A percentile compares a stretch with the other conserved stretches of the same genome.
Evolutionary conservation across 2,888 invertebrate species (phyloP).

Genomic region (Lingula anatina): DNA sequence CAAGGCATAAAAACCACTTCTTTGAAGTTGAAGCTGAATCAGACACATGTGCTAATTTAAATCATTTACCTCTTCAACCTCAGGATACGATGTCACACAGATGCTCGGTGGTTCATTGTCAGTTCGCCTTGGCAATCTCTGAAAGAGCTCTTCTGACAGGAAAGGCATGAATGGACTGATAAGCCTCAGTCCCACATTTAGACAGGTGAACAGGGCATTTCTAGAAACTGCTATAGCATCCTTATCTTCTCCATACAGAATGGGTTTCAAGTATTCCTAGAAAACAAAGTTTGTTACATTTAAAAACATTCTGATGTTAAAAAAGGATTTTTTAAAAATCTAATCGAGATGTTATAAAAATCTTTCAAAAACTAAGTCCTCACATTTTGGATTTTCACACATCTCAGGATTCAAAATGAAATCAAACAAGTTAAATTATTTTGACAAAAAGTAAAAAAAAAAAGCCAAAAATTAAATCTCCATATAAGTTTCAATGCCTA

Average conservation of each 20-base stretch:
- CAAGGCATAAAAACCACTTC: no score
- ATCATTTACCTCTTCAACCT: conserved; percentile 44
- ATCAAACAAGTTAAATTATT: no score
- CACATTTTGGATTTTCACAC: no score
- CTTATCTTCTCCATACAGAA: conserved; percentile 61
- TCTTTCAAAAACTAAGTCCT: no score
- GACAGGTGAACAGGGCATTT: conserved; percentile 71
- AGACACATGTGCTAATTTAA: neutral
- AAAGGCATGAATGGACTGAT: conserved; percentile 98
- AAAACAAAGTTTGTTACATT: no score
- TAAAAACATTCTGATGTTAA: no score
- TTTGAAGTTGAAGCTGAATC: neutral
- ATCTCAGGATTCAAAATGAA: no score
- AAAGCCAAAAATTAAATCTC: no score
- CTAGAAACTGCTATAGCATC: conserved; percentile 62
- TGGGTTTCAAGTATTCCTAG: conserved; percentile 82
- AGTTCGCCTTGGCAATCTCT: conserved; percentile 67
- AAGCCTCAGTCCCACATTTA: conserved; percentile 80
- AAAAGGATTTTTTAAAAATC: no score
- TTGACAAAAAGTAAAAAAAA: no score
- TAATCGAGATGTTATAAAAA: no score
- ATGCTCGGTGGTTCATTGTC: conserved; percentile 66
- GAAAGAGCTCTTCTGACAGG: conserved; percentile 91
- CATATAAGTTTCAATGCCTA: no score
- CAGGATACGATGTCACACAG: conserved; percentile 82